Percentiles rank a stretch among this genome's conserved stretches.
Conservation (phyloP, 53 echinoderm and acorn worm species). For the Arbacia lixula region DNA sequence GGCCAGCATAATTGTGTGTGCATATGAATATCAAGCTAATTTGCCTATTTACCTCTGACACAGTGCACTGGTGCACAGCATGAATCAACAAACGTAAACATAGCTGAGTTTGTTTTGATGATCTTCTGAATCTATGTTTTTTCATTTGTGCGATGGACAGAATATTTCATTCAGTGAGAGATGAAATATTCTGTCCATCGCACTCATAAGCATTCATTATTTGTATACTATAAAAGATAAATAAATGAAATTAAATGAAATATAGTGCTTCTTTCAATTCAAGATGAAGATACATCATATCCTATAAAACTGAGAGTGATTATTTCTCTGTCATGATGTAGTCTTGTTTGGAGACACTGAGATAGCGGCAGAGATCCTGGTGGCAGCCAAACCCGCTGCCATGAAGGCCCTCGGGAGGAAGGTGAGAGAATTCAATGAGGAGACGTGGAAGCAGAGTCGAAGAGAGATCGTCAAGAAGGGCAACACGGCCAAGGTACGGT, state of each 20-base stretch:
- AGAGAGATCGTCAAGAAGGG: slow-evolving; percentile 78
- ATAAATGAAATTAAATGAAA: not conserved
- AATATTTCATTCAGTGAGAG: too few species aligned
- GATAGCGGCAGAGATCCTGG: slow-evolving; percentile 71
- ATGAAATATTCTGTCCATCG: too few species aligned
- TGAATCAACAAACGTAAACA: too few species aligned
- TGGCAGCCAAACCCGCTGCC: slow-evolving; percentile 57
- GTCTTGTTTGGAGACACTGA: slow-evolving; percentile 80
- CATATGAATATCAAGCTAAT: too few species aligned
- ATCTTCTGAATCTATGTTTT: too few species aligned
- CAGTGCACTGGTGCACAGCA: too few species aligned
- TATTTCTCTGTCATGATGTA: slow-evolving; percentile 31
- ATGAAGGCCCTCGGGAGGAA: slow-evolving; percentile 88
- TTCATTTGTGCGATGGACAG: too few species aligned
- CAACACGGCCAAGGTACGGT: slow-evolving; percentile 81
- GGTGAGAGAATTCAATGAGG: slow-evolving; percentile 77
- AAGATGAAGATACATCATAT: not conserved
- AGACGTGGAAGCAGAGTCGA: slow-evolving; percentile 76
- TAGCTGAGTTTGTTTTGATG: too few species aligned
- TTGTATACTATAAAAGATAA: too few species aligned
- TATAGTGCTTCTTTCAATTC: not conserved
- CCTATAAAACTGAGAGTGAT: not conserved
- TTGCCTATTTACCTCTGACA: too few species aligned
- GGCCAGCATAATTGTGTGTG: too few species aligned
- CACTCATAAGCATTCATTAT: too few species aligned